Evolutionary conservation across 2,113 vertebrate species (phyloP).

Genomic region (Scatophagus argus): DNA sequence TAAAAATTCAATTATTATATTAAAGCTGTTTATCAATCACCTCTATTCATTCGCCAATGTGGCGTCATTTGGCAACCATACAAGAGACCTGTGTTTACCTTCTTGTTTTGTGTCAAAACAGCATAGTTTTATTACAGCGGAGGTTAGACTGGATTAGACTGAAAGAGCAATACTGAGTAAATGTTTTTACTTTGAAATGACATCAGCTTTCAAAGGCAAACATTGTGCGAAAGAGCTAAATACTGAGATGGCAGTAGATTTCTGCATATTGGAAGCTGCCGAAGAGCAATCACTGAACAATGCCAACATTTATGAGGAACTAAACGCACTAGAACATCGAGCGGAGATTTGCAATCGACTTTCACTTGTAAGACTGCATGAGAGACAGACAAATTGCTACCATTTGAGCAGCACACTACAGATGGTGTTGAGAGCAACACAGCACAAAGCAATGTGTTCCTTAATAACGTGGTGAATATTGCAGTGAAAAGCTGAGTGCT

Average conservation of each 20-base stretch:
- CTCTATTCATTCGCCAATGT: background rate
- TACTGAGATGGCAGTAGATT: slow-evolving; percentile 48
- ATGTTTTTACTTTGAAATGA: slow-evolving; percentile 50
- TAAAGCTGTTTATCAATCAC: slow-evolving; percentile 6
- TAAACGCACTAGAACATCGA: slow-evolving; percentile 82
- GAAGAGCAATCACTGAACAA: slow-evolving; percentile 81
- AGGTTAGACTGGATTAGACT: slow-evolving; percentile 27
- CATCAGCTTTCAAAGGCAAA: slow-evolving; percentile 57
- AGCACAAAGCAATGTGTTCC: slow-evolving; percentile 69
- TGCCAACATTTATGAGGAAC: slow-evolving; percentile 84
- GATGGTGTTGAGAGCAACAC: slow-evolving; percentile 71
- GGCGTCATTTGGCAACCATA: background rate
- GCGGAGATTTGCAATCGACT: slow-evolving; percentile 79
- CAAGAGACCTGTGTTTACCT: slow-evolving; percentile 2
- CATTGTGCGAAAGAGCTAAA: slow-evolving; percentile 50
- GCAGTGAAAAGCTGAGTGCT: slow-evolving; percentile 62
- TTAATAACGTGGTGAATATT: slow-evolving; percentile 75
- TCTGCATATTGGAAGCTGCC: slow-evolving; percentile 74
- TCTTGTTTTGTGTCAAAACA: too few species aligned
- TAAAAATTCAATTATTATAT: slow-evolving; percentile 30
- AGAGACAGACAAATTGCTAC: slow-evolving; percentile 77
- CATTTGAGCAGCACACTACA: slow-evolving; percentile 71
- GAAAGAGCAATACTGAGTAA: slow-evolving; percentile 18
- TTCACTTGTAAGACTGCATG: slow-evolving; percentile 69
- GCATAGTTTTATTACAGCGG: slow-evolving; percentile 5